Evolutionary conservation across 2,113 vertebrate genomes (phyloP), one percentile per base, ranked within the genome.

Genomic region (Aphyosemion australe): DNA sequence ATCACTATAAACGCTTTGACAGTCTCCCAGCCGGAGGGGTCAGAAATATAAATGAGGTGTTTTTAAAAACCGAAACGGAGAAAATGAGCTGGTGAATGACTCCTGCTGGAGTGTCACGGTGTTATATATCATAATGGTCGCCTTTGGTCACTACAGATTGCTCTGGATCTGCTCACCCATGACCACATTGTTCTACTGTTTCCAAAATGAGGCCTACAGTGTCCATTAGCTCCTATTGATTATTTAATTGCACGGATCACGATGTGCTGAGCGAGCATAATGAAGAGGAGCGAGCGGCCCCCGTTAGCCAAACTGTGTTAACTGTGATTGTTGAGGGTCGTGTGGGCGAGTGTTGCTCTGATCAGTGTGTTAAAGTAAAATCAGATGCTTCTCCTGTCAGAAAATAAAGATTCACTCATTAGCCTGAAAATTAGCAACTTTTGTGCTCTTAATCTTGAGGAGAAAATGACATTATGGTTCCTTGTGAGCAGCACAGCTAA

Each of bases 151-250:
- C 46, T 50, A 26, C 20, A 56, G 12, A 66, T 42, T 21, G 61
- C 39, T 70, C 31, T 76, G 15, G 15, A 7, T 64, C 21, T 15
- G 9, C 15, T 85, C 45, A 37, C 13, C 19, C 10, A 18, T 12
- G 18, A 10, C 6, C 43, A 15, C 15, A 54, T 39, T 53, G 48
- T 72, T 55, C 64, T 21, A 37, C 26, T 26, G n/a, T 64, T 70
- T 77, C 47, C 42, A 49, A 47, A 62, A 55, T 12, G 59, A 48
- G 69, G 47, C 14, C 51, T 8, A 42, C 34, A 51, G 20, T 16
- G 42, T 51, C 60, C 52, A 72, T 79, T 72, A 5, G 8, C 15
- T 20, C 57, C 65, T 75, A 85, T 70, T 80, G 83, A 84, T 84
- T 74, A 69, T 67, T 78, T 32, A 70, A 31, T 80, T 65, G 53